Percentiles rank a stretch among this genome's conserved stretches.
Evolutionary conservation across 37 sponge, comb jelly and placozoan species (phyloP).

Genomic region (Eunapius fragilis): DNA sequence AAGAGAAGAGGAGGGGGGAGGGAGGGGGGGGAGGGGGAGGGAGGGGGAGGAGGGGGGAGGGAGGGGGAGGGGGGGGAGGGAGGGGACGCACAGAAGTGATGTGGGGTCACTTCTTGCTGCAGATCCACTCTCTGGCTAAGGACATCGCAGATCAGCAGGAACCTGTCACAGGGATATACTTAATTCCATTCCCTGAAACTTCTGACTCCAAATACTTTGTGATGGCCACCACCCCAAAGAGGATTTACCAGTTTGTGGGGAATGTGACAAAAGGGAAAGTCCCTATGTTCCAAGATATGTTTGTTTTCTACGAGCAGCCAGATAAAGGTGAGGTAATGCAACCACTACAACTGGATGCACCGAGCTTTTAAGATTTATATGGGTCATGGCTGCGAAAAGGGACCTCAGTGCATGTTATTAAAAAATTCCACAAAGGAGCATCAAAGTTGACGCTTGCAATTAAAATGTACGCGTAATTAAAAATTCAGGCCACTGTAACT

Average conservation of each 20-base stretch:
- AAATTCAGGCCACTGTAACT: too few species aligned
- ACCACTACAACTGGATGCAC: neutral
- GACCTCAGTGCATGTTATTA: too few species aligned
- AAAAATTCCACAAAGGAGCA: too few species aligned
- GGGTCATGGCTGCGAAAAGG: too few species aligned
- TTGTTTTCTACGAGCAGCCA: conserved; percentile 22
- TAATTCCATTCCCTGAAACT: conserved; percentile 8
- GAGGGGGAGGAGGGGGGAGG: neutral
- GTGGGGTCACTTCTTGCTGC: neutral
- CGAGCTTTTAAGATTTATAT: too few species aligned
- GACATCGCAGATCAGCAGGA: conserved; percentile 21
- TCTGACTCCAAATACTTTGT: conserved; percentile 9
- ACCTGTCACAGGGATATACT: conserved; percentile 49
- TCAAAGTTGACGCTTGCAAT: too few species aligned
- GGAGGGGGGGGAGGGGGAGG: too few species aligned
- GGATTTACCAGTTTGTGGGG: conserved; percentile 93
- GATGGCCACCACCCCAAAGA: conserved; percentile 45
- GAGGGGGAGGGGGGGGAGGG: too few species aligned
- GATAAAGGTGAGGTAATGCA: neutral
- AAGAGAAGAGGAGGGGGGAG: too few species aligned
- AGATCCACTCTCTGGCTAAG: neutral
- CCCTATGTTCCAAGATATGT: conserved; percentile 48
- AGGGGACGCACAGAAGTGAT: too few species aligned
- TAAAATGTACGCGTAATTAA: too few species aligned
- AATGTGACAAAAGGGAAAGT: conserved; percentile 12